Percentiles rank a stretch among this genome's conserved stretches.
phyloP scores from a whole-genome alignment of 2,888 invertebrate species.

The Daptonema setosum region DNA sequence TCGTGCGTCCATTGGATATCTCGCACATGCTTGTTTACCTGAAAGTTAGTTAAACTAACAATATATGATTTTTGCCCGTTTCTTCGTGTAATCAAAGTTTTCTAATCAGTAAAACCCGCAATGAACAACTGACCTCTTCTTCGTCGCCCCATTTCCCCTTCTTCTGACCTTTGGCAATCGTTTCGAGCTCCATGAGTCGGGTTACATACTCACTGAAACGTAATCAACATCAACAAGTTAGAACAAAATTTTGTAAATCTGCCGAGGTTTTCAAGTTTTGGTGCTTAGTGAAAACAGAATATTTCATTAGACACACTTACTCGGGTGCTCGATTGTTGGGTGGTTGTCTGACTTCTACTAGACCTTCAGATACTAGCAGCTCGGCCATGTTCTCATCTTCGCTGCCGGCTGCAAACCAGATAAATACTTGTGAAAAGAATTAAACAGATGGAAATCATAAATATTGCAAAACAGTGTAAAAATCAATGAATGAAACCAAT shows the following conservation, averaged over 20 bases:
- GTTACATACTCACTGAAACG: conserved; percentile 27
- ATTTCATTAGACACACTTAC: conserved; percentile 13
- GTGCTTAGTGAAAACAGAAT: conserved; percentile 8
- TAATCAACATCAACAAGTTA: background rate
- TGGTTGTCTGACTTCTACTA: conserved; percentile 47
- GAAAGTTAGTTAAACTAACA: no score
- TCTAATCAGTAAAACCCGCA: no score
- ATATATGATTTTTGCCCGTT: no score
- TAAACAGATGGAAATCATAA: no score
- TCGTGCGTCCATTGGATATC: conserved; percentile 63
- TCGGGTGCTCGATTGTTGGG: background rate
- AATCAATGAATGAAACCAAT: no score
- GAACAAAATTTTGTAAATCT: no score
- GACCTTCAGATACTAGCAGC: conserved; percentile 62
- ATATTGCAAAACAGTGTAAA: no score
- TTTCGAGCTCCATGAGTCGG: conserved; percentile 58
- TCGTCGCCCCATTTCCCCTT: conserved; percentile 44
- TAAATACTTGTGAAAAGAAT: no score
- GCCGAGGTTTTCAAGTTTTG: no score
- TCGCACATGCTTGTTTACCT: conserved; percentile 46
- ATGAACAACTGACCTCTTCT: conserved; percentile 8
- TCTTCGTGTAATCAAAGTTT: no score
- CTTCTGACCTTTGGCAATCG: conserved; percentile 60
- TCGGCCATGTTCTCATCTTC: conserved; percentile 71
- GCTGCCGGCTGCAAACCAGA: conserved; percentile 20